A percentile compares a stretch with the other conserved stretches of the same genome.
Evolutionary conservation across 2,113 vertebrate species (phyloP).

Genomic region (Callospermophilus lateralis): DNA sequence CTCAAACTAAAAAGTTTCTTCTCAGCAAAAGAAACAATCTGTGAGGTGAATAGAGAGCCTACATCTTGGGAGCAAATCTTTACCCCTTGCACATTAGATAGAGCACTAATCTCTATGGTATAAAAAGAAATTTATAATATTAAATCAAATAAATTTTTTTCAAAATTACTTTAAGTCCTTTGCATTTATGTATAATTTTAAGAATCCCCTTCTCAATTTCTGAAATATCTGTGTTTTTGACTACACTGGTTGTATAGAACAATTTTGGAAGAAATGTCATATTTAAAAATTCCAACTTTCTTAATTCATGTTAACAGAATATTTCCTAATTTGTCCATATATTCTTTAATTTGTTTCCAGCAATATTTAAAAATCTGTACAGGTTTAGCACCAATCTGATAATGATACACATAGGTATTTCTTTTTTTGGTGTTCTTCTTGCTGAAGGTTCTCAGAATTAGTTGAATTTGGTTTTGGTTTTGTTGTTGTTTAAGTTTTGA

Average conservation of each 20-base stretch:
- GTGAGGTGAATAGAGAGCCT: too few relatives aligned
- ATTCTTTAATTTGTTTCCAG: not conserved
- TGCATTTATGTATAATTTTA: not conserved
- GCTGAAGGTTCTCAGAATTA: not conserved
- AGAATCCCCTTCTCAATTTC: not conserved
- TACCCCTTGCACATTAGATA: too few relatives aligned
- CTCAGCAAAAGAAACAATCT: too few relatives aligned
- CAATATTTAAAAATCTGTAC: not conserved
- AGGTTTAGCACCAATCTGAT: not conserved
- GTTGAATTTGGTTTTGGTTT: not conserved
- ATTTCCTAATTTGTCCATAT: not conserved
- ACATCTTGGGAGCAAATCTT: too few relatives aligned
- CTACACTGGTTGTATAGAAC: not conserved
- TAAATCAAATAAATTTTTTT: not conserved
- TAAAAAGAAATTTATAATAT: not conserved
- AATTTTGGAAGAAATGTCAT: not conserved
- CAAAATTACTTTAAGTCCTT: constrained; percentile 35
- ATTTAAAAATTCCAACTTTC: not conserved
- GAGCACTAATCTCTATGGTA: too few relatives aligned
- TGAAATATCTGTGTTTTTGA: not conserved
- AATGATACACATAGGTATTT: not conserved
- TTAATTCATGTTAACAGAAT: not conserved
- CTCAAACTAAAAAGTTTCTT: too few relatives aligned
- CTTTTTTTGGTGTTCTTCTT: not conserved
- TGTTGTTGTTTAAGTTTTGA: not conserved